Percentiles rank a stretch among this genome's conserved stretches.
phyloP scores from a whole-genome alignment of 2,113 vertebrate species.

The Tautogolabrus adspersus region DNA sequence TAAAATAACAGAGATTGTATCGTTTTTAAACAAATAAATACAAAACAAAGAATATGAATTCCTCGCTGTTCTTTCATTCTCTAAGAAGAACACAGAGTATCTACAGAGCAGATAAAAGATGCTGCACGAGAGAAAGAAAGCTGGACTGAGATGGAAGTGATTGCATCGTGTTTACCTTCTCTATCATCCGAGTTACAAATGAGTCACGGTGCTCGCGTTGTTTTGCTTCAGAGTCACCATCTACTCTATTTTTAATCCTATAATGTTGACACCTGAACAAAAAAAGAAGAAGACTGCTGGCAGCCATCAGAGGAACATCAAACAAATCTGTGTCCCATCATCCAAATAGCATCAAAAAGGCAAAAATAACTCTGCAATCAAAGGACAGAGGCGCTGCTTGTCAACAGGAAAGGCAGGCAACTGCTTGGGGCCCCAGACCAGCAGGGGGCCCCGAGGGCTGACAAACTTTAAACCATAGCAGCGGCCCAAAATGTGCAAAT shows the following conservation, averaged over 20 bases:
- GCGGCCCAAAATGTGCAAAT: no score
- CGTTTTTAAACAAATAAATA: no score
- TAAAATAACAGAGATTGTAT: no score
- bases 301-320: background rate
- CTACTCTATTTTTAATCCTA: no score
- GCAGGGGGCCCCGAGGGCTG: no score
- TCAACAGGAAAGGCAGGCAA: no score
- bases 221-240: background rate
- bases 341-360: constrained; percentile 13
- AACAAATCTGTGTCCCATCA: constrained; percentile 15
- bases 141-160: background rate
- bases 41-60: background rate
- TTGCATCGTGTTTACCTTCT: background rate
- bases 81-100: background rate
- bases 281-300: no score
- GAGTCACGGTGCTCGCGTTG: background rate
- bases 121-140: background rate
- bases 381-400: no score
- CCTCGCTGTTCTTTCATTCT: background rate
- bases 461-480: no score
- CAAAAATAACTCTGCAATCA: constrained; percentile 35
- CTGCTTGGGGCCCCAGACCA: no score
- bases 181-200: background rate
- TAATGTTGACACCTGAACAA: no score
- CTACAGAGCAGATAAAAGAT: background rate